Base-by-base conservation (phyloP, 1,140 invertebrate species). In the Conus ventricosus region DNA sequence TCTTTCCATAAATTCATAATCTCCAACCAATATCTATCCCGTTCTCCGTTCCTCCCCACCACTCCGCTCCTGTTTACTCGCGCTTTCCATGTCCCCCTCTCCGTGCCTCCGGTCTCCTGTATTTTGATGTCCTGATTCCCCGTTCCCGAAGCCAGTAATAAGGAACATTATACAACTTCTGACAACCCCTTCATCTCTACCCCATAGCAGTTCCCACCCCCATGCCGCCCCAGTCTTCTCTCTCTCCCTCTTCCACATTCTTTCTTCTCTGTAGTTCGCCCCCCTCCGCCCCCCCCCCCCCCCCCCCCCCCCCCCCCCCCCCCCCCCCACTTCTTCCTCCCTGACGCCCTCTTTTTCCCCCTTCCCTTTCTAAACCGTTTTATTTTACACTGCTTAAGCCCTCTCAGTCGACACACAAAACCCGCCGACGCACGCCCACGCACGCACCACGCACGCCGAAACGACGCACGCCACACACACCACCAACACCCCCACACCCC, bases 401-500 rank as follows among this genome's bases (percentile, higher is more conserved):
- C 57, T 8, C 57, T 11, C 57, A 60, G 15, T 39, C 2, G 39
- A 82, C 80, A 10, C 80, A 82, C 80, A 17, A 82, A 15, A 17
- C 80, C 60, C 82, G 1, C 82, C n/a, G n/a, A 84, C 82, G 57
- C 82, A 84, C 82, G 57, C 82, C 60, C 82, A 84, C 82, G 0
- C 82, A 60, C 82, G 57, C 82, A 84, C 82, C 82, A 55, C 53
- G 17, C 82, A 84, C 82, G 23, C 82, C n/a, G n/a, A n/a, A n/a
- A 84, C 82, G n/a, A 10, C 57, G n/a, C 76, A 10, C 57, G n/a
- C 76, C 76, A 78, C 76, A 39, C 39, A 39, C 39, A 39, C 39
- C 39, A 39, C 39, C 39, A 39, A 0, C 39, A 39, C 39, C n/a
- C n/a, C n/a, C n/a, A n/a, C 39, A 39, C 39, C 39, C 0, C 39